Percentiles rank a stretch among this genome's conserved stretches.
Conservation (phyloP, 2,113 vertebrate genomes). For the Calidris pygmaea region DNA sequence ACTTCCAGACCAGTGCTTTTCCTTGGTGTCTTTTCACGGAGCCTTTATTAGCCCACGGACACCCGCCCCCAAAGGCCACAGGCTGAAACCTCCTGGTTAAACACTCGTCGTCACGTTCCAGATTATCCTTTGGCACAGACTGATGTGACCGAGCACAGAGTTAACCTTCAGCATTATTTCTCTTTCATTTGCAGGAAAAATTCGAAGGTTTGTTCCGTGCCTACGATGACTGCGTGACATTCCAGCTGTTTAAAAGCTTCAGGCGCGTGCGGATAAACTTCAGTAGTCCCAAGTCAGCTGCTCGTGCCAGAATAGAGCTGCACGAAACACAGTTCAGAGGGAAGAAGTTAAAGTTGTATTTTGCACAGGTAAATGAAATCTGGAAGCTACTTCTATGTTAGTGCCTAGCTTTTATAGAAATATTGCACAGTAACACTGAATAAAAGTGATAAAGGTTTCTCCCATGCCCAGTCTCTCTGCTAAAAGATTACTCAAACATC, state of each 20-base stretch:
- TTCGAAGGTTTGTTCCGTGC: conserved; percentile 85
- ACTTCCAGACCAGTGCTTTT: background rate
- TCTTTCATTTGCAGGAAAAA: conserved; percentile 78
- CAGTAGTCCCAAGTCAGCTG: conserved; percentile 84
- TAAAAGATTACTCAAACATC: background rate
- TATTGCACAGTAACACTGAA: background rate
- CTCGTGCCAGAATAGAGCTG: conserved; percentile 87
- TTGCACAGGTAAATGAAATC: conserved; percentile 81
- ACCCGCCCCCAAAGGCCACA: background rate
- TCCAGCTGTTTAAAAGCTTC: conserved; percentile 90
- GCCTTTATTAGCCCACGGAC: background rate
- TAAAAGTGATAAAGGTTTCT: background rate
- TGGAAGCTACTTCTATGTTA: background rate
- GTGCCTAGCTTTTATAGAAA: background rate
- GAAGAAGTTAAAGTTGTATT: conserved; percentile 88
- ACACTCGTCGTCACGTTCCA: background rate
- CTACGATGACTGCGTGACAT: conserved; percentile 85
- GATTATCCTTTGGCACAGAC: background rate
- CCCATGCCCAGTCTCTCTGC: background rate
- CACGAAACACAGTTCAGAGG: conserved; percentile 89
- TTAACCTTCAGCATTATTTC: background rate
- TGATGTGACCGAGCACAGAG: background rate
- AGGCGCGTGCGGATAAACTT: conserved; percentile 88
- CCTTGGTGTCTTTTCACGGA: background rate
- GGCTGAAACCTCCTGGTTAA: background rate